A percentile compares a stretch with the other conserved stretches of the same genome.
Conservation (phyloP, 1,140 invertebrate genomes). For the Ylistrum balloti region DNA sequence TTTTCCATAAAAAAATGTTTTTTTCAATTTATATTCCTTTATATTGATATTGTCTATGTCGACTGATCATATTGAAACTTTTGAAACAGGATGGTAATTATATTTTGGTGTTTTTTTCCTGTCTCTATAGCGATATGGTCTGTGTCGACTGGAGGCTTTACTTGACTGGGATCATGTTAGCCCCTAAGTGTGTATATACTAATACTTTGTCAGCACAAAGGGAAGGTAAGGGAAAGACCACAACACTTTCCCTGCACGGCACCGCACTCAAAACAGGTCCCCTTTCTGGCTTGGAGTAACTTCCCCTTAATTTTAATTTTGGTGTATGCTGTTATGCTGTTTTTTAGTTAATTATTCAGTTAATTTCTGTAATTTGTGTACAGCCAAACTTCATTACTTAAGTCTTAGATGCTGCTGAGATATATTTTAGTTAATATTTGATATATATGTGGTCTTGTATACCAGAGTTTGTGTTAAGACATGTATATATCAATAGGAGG, state of each 20-base stretch:
- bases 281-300: slow-evolving; percentile 26
- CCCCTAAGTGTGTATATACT: slow-evolving; percentile 38
- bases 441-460: too few relatives aligned
- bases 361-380: slow-evolving; percentile 11
- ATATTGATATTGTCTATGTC: background rate
- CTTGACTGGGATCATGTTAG: slow-evolving; percentile 49
- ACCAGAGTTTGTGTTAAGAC: too few relatives aligned
- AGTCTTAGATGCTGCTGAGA: background rate
- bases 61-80: background rate
- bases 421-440: background rate
- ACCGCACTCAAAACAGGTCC: slow-evolving; percentile 9
- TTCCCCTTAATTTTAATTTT: slow-evolving; percentile 17
- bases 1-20: too few relatives aligned
- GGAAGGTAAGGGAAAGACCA: slow-evolving; percentile 29
- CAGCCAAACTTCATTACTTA: background rate
- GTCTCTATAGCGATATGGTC: slow-evolving; percentile 57
- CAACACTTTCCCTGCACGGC: slow-evolving; percentile 23
- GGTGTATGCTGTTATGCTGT: slow-evolving; percentile 26
- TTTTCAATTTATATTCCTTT: background rate
- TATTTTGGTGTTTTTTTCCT: slow-evolving; percentile 41
- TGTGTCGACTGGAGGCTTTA: slow-evolving; percentile 60
- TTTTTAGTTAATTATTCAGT: slow-evolving; percentile 1
- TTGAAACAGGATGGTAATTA: background rate
- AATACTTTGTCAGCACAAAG: slow-evolving; percentile 38
- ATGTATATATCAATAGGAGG: too few relatives aligned